These are phyloP conservation scores for Calameuta idolon DNA, from an alignment of 2,888 invertebrate genomes.

Conservation along the genomic window DNA sequence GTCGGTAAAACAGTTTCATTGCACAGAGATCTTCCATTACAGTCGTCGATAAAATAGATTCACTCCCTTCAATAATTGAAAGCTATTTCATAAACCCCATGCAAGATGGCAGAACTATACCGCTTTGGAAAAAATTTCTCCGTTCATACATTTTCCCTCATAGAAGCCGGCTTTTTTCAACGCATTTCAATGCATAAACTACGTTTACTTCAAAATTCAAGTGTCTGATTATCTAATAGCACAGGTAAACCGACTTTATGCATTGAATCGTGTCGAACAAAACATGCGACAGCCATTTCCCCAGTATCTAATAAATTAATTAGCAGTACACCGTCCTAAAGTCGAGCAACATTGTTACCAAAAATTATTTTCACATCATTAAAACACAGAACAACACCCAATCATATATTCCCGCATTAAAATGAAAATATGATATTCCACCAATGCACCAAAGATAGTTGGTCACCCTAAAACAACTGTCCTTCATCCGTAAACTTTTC, in stretches of 20 bases:
- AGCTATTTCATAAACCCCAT: neutral
- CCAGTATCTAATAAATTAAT: neutral
- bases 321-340: neutral
- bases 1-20: neutral
- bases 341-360: neutral
- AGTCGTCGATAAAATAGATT: neutral
- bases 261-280: no score
- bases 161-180: no score
- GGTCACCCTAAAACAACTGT: neutral
- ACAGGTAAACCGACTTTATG: no score
- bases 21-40: neutral
- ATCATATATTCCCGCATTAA: neutral
- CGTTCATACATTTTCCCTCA: neutral
- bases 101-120: neutral
- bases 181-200: no score
- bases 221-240: no score
- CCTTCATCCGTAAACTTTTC: slow-evolving; percentile 40
- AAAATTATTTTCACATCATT: neutral
- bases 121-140: neutral
- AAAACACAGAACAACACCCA: neutral
- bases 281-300: neutral
- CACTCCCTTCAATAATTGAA: neutral
- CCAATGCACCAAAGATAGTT: neutral
- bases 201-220: no score
- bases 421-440: neutral